These are phyloP conservation scores for Palythoa grandiflora DNA, from an alignment of 92 coral and sea anemone genomes.

Conservation along the genomic window DNA sequence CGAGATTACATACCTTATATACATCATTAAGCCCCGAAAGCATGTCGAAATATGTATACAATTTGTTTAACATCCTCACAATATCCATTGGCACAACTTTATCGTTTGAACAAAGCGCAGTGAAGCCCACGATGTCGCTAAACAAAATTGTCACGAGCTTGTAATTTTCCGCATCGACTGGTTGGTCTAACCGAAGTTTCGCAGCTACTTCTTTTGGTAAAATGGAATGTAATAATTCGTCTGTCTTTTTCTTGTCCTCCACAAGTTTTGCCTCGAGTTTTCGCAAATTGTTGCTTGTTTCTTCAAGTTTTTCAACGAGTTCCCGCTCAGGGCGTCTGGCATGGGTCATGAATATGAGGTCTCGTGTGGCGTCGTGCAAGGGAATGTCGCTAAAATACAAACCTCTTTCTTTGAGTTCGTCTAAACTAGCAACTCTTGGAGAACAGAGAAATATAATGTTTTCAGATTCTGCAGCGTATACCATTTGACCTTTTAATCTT, in stretches of 20 bases:
- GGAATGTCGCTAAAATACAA: constrained; percentile 92
- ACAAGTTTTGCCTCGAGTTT: constrained; percentile 89
- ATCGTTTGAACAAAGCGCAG: constrained; percentile 96
- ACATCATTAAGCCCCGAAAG: constrained; percentile 96
- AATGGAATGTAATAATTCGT: constrained; percentile 92
- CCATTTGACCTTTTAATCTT: constrained; percentile 99
- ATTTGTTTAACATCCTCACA: constrained; percentile 91
- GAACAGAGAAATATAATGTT: constrained; percentile 91
- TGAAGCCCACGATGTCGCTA: constrained; percentile 98
- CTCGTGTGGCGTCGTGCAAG: constrained; percentile 98
- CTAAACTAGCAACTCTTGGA: constrained; percentile 87
- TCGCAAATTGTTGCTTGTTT: constrained; percentile 94
- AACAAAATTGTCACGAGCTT: constrained; percentile 93
- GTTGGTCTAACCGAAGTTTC: constrained; percentile 88
- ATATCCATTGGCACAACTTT: constrained; percentile 99
- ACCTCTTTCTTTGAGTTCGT: constrained; percentile 74
- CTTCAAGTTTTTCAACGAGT: constrained; percentile 93
- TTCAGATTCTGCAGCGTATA: constrained; percentile 85
- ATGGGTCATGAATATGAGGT: constrained; percentile 95
- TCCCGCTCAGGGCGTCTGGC: constrained; percentile 96
- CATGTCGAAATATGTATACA: constrained; percentile 98
- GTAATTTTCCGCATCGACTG: constrained; percentile 97
- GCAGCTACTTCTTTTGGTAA: constrained; percentile 97
- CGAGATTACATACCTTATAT: constrained; percentile 79
- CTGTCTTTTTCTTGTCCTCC: constrained; percentile 95